These are phyloP conservation scores for Ceuthmochares aereus DNA, from an alignment of 2,113 vertebrate species.

Conservation along the genomic window DNA sequence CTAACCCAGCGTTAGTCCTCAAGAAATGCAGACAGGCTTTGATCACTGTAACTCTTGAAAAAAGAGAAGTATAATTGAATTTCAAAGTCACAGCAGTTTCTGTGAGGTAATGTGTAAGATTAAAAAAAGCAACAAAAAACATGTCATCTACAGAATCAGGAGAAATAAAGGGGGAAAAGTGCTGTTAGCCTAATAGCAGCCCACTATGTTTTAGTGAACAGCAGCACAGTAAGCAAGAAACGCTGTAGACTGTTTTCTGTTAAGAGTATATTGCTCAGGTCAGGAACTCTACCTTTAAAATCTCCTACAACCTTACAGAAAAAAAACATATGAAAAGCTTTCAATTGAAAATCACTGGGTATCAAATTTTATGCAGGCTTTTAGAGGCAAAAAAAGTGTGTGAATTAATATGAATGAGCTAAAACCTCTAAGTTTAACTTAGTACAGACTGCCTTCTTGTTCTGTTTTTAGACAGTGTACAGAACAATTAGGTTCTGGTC, in stretches of 20 bases:
- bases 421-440: background rate
- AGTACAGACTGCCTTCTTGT: background rate
- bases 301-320: background rate
- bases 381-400: background rate
- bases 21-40: background rate
- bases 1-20: background rate
- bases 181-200: background rate
- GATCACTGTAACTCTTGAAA: background rate
- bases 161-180: background rate
- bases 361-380: background rate
- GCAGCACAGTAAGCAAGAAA: background rate
- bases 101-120: background rate
- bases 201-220: background rate
- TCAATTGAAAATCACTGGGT: background rate
- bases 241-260: background rate
- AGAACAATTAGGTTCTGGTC: background rate
- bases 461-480: background rate
- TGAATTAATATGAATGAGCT: background rate
- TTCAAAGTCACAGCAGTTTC: background rate
- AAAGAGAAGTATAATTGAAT: background rate
- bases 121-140: background rate
- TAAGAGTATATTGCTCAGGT: background rate
- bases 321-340: background rate
- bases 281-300: background rate
- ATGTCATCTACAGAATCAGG: background rate